Percentiles rank a stretch among this genome's conserved stretches.
These are phyloP conservation scores for Clivina fossor DNA, from an alignment of 2,888 invertebrate species.

Conservation along the genomic window DNA sequence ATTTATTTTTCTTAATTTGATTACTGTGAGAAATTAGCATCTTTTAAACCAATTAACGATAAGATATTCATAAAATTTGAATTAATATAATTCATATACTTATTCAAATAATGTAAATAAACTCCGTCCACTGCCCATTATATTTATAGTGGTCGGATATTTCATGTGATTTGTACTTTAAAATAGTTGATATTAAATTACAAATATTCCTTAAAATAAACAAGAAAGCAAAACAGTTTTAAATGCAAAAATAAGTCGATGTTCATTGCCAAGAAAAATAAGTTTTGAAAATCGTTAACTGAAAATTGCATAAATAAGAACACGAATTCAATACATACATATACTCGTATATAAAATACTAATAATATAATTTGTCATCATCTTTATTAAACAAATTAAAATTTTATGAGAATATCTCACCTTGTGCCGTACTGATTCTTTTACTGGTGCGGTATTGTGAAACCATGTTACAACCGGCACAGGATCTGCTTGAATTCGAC, in stretches of 20 bases:
- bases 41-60: too few relatives aligned
- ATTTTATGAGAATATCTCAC: conserved; percentile 54
- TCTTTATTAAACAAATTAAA: too few relatives aligned
- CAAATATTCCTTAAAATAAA: conserved; percentile 31
- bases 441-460: conserved; percentile 81
- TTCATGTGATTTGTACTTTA: background rate
- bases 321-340: conserved; percentile 15
- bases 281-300: conserved; percentile 31
- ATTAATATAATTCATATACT: background rate
- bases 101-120: background rate
- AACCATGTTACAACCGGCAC: conserved; percentile 87
- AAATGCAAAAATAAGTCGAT: conserved; percentile 30
- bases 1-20: too few relatives aligned
- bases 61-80: too few relatives aligned
- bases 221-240: conserved; percentile 23
- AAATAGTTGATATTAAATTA: conserved; percentile 27
- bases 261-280: conserved; percentile 33
- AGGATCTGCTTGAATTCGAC: conserved; percentile 92
- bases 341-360: conserved; percentile 29
- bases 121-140: conserved; percentile 32
- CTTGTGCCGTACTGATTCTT: conserved; percentile 83
- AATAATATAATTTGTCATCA: too few relatives aligned
- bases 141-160: conserved; percentile 30
- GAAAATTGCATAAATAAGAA: conserved; percentile 29
- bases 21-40: too few relatives aligned